A percentile compares a stretch with the other conserved stretches of the same genome.
These are phyloP conservation scores for Orbicella faveolata DNA, from an alignment of 64 coral and sea anemone species.

Conservation along the genomic window DNA sequence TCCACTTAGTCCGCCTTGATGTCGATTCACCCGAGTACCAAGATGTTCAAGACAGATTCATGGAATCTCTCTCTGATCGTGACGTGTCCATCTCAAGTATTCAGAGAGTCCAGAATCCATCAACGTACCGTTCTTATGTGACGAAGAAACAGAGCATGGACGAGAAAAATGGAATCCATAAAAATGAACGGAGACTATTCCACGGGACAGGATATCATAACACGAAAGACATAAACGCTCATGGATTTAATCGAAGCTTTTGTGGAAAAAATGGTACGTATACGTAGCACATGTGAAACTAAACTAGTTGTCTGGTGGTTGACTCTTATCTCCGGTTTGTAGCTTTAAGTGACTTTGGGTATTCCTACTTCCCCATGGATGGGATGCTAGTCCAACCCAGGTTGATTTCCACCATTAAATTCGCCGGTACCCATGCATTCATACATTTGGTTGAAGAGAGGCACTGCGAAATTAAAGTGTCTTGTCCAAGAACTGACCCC, in stretches of 20 bases:
- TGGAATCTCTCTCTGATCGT: not conserved
- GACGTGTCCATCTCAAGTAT: not conserved
- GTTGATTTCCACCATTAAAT: no score
- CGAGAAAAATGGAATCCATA: conserved; percentile 4
- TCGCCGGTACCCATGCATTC: no score
- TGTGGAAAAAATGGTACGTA: conserved; percentile 62
- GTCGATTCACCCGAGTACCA: not conserved
- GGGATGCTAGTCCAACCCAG: no score
- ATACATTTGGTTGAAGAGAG: no score
- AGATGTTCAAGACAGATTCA: not conserved
- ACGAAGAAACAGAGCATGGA: conserved; percentile 18
- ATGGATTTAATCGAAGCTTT: conserved; percentile 54
- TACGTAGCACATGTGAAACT: no score
- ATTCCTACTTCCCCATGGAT: no score
- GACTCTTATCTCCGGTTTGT: no score
- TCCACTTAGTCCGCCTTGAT: not conserved
- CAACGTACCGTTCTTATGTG: conserved; percentile 13
- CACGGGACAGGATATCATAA: conserved; percentile 39
- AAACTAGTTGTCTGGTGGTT: no score
- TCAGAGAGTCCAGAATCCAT: conserved; percentile 57
- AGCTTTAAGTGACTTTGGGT: no score
- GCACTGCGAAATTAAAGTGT: no score
- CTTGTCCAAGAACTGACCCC: no score
- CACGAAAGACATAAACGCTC: conserved; percentile 5
- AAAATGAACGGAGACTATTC: conserved; percentile 31